A percentile compares a stretch with the other conserved stretches of the same genome.
Evolutionary conservation across 2,113 vertebrate species (phyloP).

Genomic region (Psilopsiagon aurifrons): DNA sequence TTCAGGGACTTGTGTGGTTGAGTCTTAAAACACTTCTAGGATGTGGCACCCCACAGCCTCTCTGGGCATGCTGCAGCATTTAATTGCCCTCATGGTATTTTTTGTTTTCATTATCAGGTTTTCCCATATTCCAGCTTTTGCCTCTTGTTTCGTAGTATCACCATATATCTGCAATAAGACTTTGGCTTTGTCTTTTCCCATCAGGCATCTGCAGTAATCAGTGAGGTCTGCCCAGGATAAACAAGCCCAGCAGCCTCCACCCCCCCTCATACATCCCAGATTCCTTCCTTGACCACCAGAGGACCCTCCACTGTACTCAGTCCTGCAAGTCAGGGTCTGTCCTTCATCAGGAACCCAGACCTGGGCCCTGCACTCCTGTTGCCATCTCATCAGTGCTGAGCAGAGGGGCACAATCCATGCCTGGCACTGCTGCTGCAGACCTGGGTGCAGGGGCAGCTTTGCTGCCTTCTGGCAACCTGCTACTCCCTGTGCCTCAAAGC

Average conservation of each 20-base stretch:
- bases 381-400: fast-evolving
- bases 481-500: fast-evolving
- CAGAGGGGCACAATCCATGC: fast-evolving
- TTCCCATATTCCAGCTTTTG: background rate
- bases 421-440: background rate
- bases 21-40: background rate
- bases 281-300: background rate
- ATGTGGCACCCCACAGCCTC: background rate
- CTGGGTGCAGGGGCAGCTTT: background rate
- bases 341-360: fast-evolving
- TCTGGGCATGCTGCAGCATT: background rate
- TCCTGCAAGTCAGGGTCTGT: fast-evolving
- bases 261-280: fast-evolving
- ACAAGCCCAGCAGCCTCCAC: background rate
- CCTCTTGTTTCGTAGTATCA: background rate
- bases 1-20: background rate
- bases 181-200: background rate
- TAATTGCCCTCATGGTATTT: background rate
- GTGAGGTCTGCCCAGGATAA: background rate
- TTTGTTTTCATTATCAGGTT: background rate
- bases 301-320: fast-evolving
- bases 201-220: background rate
- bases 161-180: background rate
- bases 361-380: background rate
- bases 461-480: background rate